Evolutionary conservation across 2,888 invertebrate genomes (phyloP), one percentile per base, ranked within the genome.

Genomic region (Ametastegia equiseti): DNA sequence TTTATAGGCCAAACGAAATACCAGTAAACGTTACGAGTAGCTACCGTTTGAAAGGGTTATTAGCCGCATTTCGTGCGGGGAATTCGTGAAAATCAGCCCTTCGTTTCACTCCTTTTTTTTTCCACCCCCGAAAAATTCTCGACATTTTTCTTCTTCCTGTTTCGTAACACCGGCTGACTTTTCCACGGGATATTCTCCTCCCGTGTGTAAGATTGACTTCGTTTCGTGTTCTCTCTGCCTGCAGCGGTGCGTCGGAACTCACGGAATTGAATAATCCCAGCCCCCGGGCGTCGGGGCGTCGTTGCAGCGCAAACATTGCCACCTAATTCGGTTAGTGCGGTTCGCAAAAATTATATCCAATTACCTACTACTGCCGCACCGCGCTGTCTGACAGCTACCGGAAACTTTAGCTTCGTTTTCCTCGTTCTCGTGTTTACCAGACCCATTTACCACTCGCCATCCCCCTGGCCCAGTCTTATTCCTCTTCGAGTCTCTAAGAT

Each of bases 341-440:
- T 71, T 85, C 86, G 84, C 86, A 89, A 88, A 88, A 88, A 89
- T 89, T 88, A 88, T 88, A 89, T 87, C 87, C 87, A 89, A 89
- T 88, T 89, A 88, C 87, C 87, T 83, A 85, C 82, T 13, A 39
- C 65, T 63, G 63, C 63, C 65, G 71, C 82, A n/a, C n/a, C n/a
- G n/a, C 77, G 83, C 84, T 81, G 83, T 82, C 84, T 78, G 83
- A 83, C 82, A 87, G 82, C 77, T 60, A 27, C 33, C 78, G 63
- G 63, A 60, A 45, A 73, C 33, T 78, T 78, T 78, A 60, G n/a
- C 78, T 78, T 45, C 60, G 42, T 63, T 60, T 63, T n/a, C n/a
- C 63, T 11, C 42, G 27, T 54, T 30, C 60, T 23, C 42, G 45
- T 60, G 78, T 78, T 78, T 78, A 60, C 78, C 33, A 60, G 57